Conservation (phyloP, 2,888 invertebrate genomes). For the Drosophila anomalipes region DNA sequence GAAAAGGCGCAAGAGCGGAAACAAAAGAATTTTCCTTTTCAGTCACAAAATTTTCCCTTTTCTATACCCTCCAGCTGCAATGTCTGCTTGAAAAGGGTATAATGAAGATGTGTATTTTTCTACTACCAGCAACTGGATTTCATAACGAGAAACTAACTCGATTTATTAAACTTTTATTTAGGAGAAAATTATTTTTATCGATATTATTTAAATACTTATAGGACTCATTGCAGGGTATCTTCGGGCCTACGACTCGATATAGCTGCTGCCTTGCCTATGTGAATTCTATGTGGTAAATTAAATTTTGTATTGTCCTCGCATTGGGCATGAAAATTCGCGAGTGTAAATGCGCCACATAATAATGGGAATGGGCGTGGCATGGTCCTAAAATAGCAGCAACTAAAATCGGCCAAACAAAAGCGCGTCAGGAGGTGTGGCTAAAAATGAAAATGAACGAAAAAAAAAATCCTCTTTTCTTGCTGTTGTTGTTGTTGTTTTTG, state of each 20-base stretch:
- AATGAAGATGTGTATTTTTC: not conserved
- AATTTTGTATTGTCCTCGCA: conserved; percentile 68
- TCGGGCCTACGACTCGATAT: not conserved
- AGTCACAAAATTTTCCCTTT: conserved; percentile 49
- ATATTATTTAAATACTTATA: too few relatives aligned
- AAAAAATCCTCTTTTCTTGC: not conserved
- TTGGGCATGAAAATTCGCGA: conserved; percentile 57
- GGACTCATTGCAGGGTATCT: conserved; percentile 18
- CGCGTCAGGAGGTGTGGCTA: conserved; percentile 40
- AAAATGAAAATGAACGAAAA: conserved; percentile 59
- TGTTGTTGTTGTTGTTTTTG: not conserved
- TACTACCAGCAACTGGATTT: not conserved
- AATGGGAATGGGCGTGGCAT: conserved; percentile 28
- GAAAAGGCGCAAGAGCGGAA: conserved; percentile 57
- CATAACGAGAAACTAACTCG: not conserved
- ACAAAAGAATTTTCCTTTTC: conserved; percentile 63
- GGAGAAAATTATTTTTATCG: rapidly evolving
- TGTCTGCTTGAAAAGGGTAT: not conserved
- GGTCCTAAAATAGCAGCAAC: conserved; percentile 49
- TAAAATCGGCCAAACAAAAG: conserved; percentile 46
- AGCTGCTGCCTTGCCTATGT: conserved; percentile 43
- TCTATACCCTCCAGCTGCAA: conserved; percentile 20
- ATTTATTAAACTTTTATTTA: not conserved
- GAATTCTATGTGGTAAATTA: conserved; percentile 74
- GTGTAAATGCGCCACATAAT: conserved; percentile 48